Evolutionary conservation across 2,888 invertebrate genomes (phyloP).

Genomic region (Carabus problematicus): DNA sequence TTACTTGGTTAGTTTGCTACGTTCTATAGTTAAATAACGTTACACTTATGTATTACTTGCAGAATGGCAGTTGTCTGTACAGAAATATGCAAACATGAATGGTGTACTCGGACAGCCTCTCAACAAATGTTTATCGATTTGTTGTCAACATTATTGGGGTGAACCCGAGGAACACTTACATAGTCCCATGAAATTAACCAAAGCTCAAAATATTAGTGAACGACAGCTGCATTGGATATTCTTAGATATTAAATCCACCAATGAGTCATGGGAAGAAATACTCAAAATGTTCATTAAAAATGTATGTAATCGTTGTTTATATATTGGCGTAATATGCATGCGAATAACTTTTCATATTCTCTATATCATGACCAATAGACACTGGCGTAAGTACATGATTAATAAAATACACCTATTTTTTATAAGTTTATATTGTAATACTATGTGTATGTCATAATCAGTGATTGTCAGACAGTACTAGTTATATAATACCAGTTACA

Average conservation of each 20-base stretch:
- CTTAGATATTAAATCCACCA: conserved; percentile 67
- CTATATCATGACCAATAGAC: not conserved
- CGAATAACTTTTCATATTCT: not conserved
- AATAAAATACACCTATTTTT: not conserved
- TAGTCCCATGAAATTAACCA: conserved; percentile 64
- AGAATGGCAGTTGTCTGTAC: conserved; percentile 69
- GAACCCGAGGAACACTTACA: conserved; percentile 63
- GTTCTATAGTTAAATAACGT: not conserved
- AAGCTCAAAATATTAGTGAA: conserved; percentile 62
- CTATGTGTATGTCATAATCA: no score
- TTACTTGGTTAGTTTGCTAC: conserved; percentile 27
- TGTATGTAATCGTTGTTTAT: conserved; percentile 55
- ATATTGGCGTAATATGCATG: not conserved
- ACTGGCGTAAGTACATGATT: not conserved
- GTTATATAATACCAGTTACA: not conserved
- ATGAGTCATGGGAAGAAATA: conserved; percentile 69
- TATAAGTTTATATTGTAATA: not conserved
- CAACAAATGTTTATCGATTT: conserved; percentile 62
- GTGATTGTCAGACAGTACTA: no score
- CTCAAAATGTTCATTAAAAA: conserved; percentile 69
- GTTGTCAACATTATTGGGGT: conserved; percentile 64
- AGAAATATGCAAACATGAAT: conserved; percentile 49
- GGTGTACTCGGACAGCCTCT: conserved; percentile 58
- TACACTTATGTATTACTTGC: conserved; percentile 39
- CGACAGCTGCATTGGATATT: conserved; percentile 76